A percentile compares a stretch with the other conserved stretches of the same genome.
Conservation (phyloP, 2,888 invertebrate genomes). For the Chaetogeoica ovagalla region DNA sequence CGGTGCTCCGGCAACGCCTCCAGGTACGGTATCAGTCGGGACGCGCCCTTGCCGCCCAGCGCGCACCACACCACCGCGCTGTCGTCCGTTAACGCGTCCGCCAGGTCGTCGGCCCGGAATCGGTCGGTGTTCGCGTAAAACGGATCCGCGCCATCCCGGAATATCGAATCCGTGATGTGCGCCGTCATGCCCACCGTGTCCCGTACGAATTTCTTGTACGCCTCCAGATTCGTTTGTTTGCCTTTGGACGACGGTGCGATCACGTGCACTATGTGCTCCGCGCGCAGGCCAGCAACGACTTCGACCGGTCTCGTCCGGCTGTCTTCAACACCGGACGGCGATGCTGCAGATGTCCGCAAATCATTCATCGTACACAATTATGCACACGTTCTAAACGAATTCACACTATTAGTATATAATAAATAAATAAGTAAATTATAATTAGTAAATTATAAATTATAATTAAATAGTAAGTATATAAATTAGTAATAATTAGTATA, state of each 20-base stretch:
- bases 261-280: neutral
- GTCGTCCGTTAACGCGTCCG: constrained; percentile 27
- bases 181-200: neutral
- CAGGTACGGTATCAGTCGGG: constrained; percentile 9
- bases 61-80: constrained; percentile 19
- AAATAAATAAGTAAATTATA: too few relatives aligned
- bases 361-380: too few relatives aligned
- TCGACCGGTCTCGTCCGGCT: too few relatives aligned
- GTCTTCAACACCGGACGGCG: too few relatives aligned
- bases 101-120: constrained; percentile 12
- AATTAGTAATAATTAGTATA: too few relatives aligned
- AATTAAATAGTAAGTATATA: too few relatives aligned
- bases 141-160: neutral
- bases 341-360: too few relatives aligned
- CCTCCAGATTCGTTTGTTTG: neutral
- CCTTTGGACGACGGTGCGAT: constrained; percentile 15
- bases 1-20: constrained; percentile 8
- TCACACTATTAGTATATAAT: too few relatives aligned
- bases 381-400: too few relatives aligned
- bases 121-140: constrained; percentile 28
- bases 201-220: neutral
- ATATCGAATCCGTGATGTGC: neutral
- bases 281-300: too few relatives aligned
- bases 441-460: too few relatives aligned
- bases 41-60: neutral